Percentiles rank a stretch among this genome's conserved stretches.
These are phyloP conservation scores for Pecten maximus DNA, from an alignment of 2,888 invertebrate species.

Conservation along the genomic window DNA sequence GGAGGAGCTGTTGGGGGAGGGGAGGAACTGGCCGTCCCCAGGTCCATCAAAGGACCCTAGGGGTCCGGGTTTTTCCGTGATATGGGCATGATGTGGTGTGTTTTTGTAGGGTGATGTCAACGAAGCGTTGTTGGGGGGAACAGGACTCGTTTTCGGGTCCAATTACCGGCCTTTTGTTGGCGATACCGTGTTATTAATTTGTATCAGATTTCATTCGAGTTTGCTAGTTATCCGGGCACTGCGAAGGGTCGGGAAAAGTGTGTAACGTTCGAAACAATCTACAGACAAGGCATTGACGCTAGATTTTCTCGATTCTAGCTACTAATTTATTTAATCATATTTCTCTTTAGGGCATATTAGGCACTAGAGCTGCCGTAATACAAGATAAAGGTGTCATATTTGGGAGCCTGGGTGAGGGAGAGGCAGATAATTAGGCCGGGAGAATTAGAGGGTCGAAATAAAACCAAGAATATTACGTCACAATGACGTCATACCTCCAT, in stretches of 20 bases:
- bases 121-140: not conserved
- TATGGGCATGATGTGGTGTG: not conserved
- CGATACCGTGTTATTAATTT: slow-evolving; percentile 20
- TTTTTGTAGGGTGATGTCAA: slow-evolving; percentile 10
- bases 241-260: not conserved
- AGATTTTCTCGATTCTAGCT: not conserved
- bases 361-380: too few species aligned
- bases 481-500: too few species aligned
- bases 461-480: too few species aligned
- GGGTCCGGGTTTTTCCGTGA: slow-evolving; percentile 21
- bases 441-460: too few species aligned
- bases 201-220: not conserved
- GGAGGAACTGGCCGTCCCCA: not conserved
- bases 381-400: too few species aligned
- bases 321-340: not conserved
- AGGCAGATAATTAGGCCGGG: too few species aligned
- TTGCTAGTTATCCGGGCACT: not conserved
- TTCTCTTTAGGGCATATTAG: too few species aligned
- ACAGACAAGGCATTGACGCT: not conserved
- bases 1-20: not conserved
- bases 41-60: slow-evolving; percentile 18
- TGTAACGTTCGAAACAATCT: not conserved
- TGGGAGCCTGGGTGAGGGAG: too few species aligned
- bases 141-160: slow-evolving; percentile 1
- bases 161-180: slow-evolving; percentile 13